A percentile compares a stretch with the other conserved stretches of the same genome.
Evolutionary conservation across 2,797 vertebrate species (phyloP).

Genomic region (Catamblyrhynchus diadema): DNA sequence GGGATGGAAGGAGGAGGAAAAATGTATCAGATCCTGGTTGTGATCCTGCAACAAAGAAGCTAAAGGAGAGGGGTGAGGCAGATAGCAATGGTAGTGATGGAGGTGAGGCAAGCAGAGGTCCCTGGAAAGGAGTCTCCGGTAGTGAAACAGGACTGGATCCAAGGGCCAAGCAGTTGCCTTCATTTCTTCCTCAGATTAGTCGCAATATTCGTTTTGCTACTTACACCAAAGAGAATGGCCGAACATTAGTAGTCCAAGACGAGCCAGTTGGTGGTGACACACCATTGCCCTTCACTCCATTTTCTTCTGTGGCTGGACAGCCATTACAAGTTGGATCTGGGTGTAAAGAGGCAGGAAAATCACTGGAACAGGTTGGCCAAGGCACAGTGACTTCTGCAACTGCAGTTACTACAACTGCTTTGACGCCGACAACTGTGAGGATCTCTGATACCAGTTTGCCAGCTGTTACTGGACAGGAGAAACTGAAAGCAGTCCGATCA

Average conservation of each 20-base stretch:
- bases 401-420: constrained; percentile 81
- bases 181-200: constrained; percentile 85
- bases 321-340: constrained; percentile 63
- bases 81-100: constrained; percentile 82
- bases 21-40: constrained; percentile 88
- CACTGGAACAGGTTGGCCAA: constrained; percentile 80
- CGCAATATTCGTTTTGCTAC: constrained; percentile 84
- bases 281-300: constrained; percentile 83
- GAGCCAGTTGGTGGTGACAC: constrained; percentile 78
- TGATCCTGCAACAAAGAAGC: constrained; percentile 91
- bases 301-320: constrained; percentile 81
- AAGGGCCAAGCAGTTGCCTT: constrained; percentile 75
- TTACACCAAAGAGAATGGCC: constrained; percentile 95
- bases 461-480: constrained; percentile 79
- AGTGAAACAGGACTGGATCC: constrained; percentile 72
- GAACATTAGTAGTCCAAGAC: constrained; percentile 85
- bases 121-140: constrained; percentile 79
- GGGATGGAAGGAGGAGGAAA: constrained; percentile 89
- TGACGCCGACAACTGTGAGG: constrained; percentile 82
- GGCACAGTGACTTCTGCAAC: constrained; percentile 69
- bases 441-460: constrained; percentile 82
- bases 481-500: constrained; percentile 78
- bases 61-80: constrained; percentile 86
- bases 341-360: constrained; percentile 74
- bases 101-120: constrained; percentile 78